Evolutionary conservation across 2,113 vertebrate species (phyloP).

Genomic region (Cephalopterus ornatus): DNA sequence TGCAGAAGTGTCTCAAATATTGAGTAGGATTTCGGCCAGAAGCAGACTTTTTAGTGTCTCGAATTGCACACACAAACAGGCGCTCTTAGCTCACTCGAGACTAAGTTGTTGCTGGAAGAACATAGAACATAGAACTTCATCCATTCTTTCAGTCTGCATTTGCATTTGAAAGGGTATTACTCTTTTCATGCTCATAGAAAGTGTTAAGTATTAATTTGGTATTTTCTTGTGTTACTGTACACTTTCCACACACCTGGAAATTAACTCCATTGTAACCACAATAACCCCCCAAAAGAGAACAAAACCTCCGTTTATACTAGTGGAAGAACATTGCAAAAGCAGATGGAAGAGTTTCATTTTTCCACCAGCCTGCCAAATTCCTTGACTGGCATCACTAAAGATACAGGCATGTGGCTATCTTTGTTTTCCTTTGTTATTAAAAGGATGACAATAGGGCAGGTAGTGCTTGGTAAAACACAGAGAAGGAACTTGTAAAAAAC

Average conservation of each 20-base stretch:
- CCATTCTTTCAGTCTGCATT: slow-evolving; percentile 42
- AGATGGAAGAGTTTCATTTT: background rate
- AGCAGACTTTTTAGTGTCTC: background rate
- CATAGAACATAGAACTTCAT: slow-evolving; percentile 22
- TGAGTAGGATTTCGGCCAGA: background rate
- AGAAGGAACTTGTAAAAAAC: background rate
- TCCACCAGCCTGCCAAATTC: background rate
- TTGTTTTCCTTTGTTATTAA: background rate
- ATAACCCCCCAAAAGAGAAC: background rate
- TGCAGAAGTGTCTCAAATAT: background rate
- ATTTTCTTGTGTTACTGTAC: slow-evolving; percentile 57
- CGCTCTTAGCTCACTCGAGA: fast-evolving
- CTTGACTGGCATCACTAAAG: background rate
- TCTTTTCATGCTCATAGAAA: slow-evolving; percentile 44
- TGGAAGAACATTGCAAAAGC: background rate
- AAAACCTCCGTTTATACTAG: background rate
- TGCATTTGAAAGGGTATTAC: slow-evolving; percentile 69
- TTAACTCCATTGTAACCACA: slow-evolving; percentile 27
- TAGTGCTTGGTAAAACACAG: background rate
- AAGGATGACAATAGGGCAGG: background rate
- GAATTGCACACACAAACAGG: background rate
- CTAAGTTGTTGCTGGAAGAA: background rate
- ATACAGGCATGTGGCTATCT: background rate
- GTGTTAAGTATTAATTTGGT: slow-evolving; percentile 66
- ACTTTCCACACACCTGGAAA: slow-evolving; percentile 44